Conservation (phyloP, 2,888 invertebrate species). For the Rhagonycha fulva region DNA sequence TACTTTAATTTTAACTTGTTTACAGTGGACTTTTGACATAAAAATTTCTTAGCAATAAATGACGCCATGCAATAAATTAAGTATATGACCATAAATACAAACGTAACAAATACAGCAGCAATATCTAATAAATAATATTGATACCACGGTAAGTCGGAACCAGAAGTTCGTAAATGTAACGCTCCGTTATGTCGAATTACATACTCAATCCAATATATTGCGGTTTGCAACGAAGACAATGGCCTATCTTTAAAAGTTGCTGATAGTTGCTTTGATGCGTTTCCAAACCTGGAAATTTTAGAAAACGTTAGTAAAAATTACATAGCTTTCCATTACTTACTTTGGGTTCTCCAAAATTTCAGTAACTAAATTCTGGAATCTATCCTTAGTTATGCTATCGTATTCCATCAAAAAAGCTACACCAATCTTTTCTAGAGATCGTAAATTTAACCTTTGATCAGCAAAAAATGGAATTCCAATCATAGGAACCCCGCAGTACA, state of each 20-base stretch:
- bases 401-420: conserved; percentile 53
- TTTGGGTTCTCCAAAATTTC: not conserved
- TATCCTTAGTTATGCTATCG: conserved; percentile 40
- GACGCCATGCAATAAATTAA: not conserved
- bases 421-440: conserved; percentile 58
- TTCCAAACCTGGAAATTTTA: not conserved
- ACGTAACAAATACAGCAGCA: not conserved
- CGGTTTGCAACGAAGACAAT: conserved; percentile 62
- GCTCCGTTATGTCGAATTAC: conserved; percentile 64
- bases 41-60: not conserved
- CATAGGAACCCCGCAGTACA: conserved; percentile 53
- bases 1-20: not conserved
- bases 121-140: conserved; percentile 44
- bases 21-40: not conserved
- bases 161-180: conserved; percentile 58
- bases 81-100: not conserved
- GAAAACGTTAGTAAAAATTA: not conserved
- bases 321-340: not conserved
- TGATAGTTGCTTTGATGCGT: conserved; percentile 38
- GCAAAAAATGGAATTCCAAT: conserved; percentile 51
- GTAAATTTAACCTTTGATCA: conserved; percentile 58
- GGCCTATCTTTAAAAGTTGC: conserved; percentile 63
- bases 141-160: conserved; percentile 55
- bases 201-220: conserved; percentile 69
- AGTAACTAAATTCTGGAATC: not conserved